phyloP scores from a whole-genome alignment of 2,888 invertebrate genomes.

The Platycheirus albimanus region DNA sequence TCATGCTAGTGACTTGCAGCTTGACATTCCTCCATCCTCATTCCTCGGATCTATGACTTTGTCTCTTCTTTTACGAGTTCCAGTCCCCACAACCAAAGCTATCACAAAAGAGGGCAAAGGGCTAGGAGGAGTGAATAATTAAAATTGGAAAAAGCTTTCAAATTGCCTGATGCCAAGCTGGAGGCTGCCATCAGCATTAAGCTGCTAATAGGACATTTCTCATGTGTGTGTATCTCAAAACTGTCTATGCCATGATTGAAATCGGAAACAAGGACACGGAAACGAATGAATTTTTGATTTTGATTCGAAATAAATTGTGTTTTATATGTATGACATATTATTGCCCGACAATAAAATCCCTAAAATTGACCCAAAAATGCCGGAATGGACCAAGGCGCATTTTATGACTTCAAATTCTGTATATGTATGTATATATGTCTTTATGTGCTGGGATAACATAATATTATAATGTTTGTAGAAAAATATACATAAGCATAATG shows the following conservation, averaged over 20 bases:
- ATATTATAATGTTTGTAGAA: slow-evolving; percentile 41
- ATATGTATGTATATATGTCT: not conserved
- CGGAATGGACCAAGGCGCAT: not conserved
- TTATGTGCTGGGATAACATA: slow-evolving; percentile 3
- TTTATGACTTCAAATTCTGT: slow-evolving; percentile 55
- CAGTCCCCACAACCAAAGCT: not conserved
- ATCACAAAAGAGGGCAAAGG: not conserved
- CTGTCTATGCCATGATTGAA: slow-evolving; percentile 33
- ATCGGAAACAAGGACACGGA: slow-evolving; percentile 49
- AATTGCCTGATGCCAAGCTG: slow-evolving; percentile 5
- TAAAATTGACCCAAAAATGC: slow-evolving; percentile 43
- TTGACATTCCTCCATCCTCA: slow-evolving; percentile 46
- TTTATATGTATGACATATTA: slow-evolving; percentile 64
- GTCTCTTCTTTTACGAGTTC: not conserved
- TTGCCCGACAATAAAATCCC: slow-evolving; percentile 56
- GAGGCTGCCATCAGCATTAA: slow-evolving; percentile 3
- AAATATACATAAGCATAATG: slow-evolving; percentile 65
- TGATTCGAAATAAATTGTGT: slow-evolving; percentile 67
- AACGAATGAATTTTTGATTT: slow-evolving; percentile 60
- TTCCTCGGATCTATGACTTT: not conserved
- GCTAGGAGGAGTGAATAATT: slow-evolving; percentile 40
- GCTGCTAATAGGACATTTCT: slow-evolving; percentile 8
- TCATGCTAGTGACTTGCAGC: slow-evolving; percentile 55
- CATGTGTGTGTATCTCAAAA: slow-evolving; percentile 9
- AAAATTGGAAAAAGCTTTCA: slow-evolving; percentile 44